These are phyloP conservation scores for Chloromyia formosa DNA, from an alignment of 2,888 invertebrate species.

Conservation along the genomic window DNA sequence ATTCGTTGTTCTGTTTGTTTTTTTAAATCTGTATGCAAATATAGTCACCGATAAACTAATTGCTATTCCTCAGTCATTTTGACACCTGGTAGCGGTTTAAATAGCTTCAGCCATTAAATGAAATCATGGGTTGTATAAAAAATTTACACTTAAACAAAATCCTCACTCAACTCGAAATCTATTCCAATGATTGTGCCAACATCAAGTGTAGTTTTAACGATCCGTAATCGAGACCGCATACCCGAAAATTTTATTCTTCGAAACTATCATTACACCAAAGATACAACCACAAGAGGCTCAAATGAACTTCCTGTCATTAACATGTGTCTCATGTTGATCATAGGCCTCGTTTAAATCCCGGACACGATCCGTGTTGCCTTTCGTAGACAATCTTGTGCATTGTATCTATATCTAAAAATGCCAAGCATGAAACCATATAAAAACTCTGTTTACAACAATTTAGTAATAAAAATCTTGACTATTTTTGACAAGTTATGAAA, in stretches of 20 bases:
- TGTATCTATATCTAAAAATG: constrained; percentile 17
- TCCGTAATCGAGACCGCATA: neutral
- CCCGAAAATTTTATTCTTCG: neutral
- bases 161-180: no score
- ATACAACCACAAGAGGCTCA: neutral
- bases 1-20: no score
- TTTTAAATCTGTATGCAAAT: no score
- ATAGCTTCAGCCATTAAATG: no score
- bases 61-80: no score
- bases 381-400: constrained; percentile 5
- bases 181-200: neutral
- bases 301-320: neutral
- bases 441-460: constrained; percentile 26
- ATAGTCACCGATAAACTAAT: no score
- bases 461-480: constrained; percentile 31
- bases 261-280: neutral
- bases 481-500: constrained; percentile 23
- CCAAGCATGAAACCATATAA: constrained; percentile 25
- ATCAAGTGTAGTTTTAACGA: constrained; percentile 10
- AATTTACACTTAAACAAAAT: no score
- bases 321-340: neutral
- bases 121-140: no score
- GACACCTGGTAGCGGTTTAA: no score
- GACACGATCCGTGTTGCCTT: constrained; percentile 14
- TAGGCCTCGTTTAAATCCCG: constrained; percentile 10